Evolutionary conservation across 2,113 vertebrate species (phyloP), one percentile per base, ranked within the genome.

Genomic region (Rhabdornis inornatus): DNA sequence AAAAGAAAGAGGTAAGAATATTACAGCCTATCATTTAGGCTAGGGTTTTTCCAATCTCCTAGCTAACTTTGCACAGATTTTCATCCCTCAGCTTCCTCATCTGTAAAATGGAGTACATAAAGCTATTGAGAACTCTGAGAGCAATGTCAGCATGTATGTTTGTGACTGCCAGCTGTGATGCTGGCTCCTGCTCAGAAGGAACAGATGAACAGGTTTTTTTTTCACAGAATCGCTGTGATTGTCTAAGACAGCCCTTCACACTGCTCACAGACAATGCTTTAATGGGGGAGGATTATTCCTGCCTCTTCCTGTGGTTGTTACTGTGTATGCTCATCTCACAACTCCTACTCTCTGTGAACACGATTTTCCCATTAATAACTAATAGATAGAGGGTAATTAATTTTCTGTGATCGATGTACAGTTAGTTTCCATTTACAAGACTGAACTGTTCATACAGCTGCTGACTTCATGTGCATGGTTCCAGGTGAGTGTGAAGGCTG

Each of bases 381-480:
- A 59, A 61, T 2, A 35, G 31, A 18, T 0, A n/a, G 37, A 75
- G 21, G 44, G 28, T 17, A 59, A 52, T 22, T 25, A 21, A 31
- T 82, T 63, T 20, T 59, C 27, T 42, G 35, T 56, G 11, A 28
- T 11, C 24, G 30, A 4, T 9, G 10, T 15, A 30, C 15, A 52
- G 9, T n/a, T 59, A 72, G 7, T 80, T 90, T 86, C 60, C 20
- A 44, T 30, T 27, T 74, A 17, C 31, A 81, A 63, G 45, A 49
- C 21, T 10, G 23, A 70, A 31, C 0, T 0, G 21, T 37, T 57
- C 31, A 21, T 25, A 28, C 0, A 53, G 31, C n/a, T 42, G 11
- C 59, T 83, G 55, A 18, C 23, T 57, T 61, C 39, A 18, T 0
- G 3, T 20, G 39, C 11, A 6, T 12, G 39, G 8, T 31, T 71